Evolutionary conservation across 2,113 vertebrate species (phyloP), one percentile per base, ranked within the genome.

Genomic region (Cheilinus undulatus): DNA sequence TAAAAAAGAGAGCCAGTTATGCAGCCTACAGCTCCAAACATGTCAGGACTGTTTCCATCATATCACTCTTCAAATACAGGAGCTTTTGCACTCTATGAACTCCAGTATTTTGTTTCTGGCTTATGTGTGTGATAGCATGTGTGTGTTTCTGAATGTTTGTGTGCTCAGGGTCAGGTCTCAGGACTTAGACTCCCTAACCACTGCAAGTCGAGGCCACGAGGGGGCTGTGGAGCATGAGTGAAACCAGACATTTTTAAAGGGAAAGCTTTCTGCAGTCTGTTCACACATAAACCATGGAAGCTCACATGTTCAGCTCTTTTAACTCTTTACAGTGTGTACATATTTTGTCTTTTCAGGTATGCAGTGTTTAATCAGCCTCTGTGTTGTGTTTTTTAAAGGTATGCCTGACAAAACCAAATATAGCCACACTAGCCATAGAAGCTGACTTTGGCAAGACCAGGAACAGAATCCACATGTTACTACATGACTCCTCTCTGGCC

Each of bases 11-110:
- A 73, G 53, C 53, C 61, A 73, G 71, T 46, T 69, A 22, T 69
- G 63, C 56, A 71, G 73, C 84, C 80, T 81, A 14, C 58, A 83
- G 56, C 73, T 79, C 63, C 38, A 63, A 87, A 87, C 84, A 76
- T 82, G 86, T 82, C 80, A 73, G 56, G 72, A 77, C 60, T 66
- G 14, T 69, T 78, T 73, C 54, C 58, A 64, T 69, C 57, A 80
- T 68, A 82, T 60, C 28, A 27, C 24, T 63, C 22, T 28, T 57
- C 50, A 70, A 59, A 80, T 45, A 79, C 36, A 75, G 48, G 32
- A 58, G 66, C 63, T 20, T 57, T 49, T 63, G 68, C 30, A 38
- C 72, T 73, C 66, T 27, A 22, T 77, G 77, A 80, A 72, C 72
- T 62, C 2, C 28, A 50, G 40, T 24, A 46, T 67, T 64, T 67